Conservation (phyloP, 1,140 invertebrate species). For the Hyphantria cunea region DNA sequence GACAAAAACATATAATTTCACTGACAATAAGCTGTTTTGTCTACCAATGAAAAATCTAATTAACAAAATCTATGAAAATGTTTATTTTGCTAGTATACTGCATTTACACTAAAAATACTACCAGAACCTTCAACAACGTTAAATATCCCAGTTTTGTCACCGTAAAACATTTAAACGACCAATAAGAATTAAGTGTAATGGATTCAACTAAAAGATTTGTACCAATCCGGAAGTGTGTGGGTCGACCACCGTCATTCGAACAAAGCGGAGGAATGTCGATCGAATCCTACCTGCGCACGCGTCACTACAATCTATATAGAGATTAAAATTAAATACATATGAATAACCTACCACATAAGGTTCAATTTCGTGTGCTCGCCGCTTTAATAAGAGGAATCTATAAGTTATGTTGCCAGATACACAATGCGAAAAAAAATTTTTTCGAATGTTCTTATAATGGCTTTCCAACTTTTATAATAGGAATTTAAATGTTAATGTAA, state of each 20-base stretch:
- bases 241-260: constrained; percentile 43
- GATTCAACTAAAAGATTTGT: constrained; percentile 32
- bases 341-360: neutral
- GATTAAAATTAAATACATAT: constrained; percentile 1
- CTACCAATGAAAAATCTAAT: too few species aligned
- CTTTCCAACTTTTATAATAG: constrained; percentile 2
- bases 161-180: constrained; percentile 9
- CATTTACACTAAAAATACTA: too few species aligned
- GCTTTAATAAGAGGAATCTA: neutral
- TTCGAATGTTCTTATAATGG: constrained; percentile 12
- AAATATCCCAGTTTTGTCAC: constrained; percentile 6
- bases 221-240: constrained; percentile 61
- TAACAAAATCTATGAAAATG: too few species aligned
- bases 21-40: too few species aligned
- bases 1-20: too few species aligned
- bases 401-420: constrained; percentile 10
- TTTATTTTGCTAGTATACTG: too few species aligned
- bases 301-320: neutral
- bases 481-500: constrained; percentile 23
- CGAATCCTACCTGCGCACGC: constrained; percentile 43
- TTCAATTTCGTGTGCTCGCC: constrained; percentile 1
- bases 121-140: too few species aligned
- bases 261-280: constrained; percentile 61
- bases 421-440: constrained; percentile 22
- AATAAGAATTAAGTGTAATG: constrained; percentile 31